Evolutionary conservation across 2,797 vertebrate genomes (phyloP).

Genomic region (Synaphobranchus kaupii): DNA sequence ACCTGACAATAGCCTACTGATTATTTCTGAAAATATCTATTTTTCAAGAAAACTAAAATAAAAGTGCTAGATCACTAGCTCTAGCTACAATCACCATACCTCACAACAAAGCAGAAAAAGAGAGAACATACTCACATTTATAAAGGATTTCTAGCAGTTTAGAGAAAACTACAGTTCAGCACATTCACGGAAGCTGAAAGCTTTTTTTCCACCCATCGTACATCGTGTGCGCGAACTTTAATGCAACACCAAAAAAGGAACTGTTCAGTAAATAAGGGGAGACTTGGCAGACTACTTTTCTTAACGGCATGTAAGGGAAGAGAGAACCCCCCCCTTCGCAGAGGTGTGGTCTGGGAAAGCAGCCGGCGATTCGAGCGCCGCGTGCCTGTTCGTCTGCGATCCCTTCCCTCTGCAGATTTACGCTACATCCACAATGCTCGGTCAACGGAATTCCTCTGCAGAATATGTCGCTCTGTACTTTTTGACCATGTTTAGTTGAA

Average conservation of each 20-base stretch:
- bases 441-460: conserved; percentile 27
- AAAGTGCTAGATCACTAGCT: background rate
- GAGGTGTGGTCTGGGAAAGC: conserved; percentile 47
- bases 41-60: background rate
- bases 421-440: background rate
- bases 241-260: conserved; percentile 66
- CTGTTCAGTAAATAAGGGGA: conserved; percentile 57
- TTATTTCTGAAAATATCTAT: background rate
- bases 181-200: conserved; percentile 37
- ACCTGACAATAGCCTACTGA: background rate
- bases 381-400: background rate
- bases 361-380: background rate
- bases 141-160: background rate
- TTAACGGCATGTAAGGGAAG: conserved; percentile 57
- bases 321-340: conserved; percentile 39
- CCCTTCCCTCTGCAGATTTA: conserved; percentile 16
- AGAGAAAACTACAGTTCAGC: conserved; percentile 29
- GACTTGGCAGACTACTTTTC: conserved; percentile 43
- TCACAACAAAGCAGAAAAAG: background rate
- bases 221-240: conserved; percentile 20
- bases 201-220: conserved; percentile 10
- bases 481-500: conserved; percentile 49
- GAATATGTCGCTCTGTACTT: conserved; percentile 32
- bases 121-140: background rate
- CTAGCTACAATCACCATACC: background rate